Evolutionary conservation across 37 sponge, comb jelly and placozoan species (phyloP), one percentile per base, ranked within the genome.

Genomic region (Halichondria panicea): DNA sequence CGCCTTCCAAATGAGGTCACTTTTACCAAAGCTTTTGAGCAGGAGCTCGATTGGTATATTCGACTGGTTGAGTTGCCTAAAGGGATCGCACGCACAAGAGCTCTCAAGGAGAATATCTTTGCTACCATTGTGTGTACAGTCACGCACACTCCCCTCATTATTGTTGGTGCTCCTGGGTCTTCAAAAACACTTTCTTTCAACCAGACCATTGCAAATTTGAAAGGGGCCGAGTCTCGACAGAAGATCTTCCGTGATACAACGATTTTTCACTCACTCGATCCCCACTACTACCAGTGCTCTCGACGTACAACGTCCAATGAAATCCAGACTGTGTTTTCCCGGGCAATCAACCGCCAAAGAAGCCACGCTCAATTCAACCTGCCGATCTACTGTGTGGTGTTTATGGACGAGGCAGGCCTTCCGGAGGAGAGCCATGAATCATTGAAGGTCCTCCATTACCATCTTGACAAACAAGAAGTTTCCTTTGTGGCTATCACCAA

Each of bases 171-270:
- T 25, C 96, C 96, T 36, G 96, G 96, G 27, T 88, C 89, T 22
- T 91, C 92, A 7, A 95, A 95, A 50, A 95, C 96, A 0, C 89
- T 95, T 48, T 95, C 96, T 42, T 95, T 95, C 82, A 91, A 95
- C 80, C 74, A 90, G 50, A 66, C 92, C 43, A 80, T 88, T 22
- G 85, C 82, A 21, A 91, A 91, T 59, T 63, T 95, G n/a, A 95
- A 91, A 59, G 96, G 96, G 33, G 77, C 67, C 2, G 96, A 95
- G 38, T 91, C 92, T 13, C 83, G 79, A 68, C 45, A 53, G 71
- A 22, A 45, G 36, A 73, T 81, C 11, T 85, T 90, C 64, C 66
- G 82, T 33, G 35, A 90, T n/a, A 78, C 78, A 30, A 54, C 65
- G 11, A 67, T 90, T 6, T 90, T 95, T 46, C 78, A 72, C 4